Evolutionary conservation across 2,113 vertebrate species (phyloP).

Genomic region (Erythrocebus patas): DNA sequence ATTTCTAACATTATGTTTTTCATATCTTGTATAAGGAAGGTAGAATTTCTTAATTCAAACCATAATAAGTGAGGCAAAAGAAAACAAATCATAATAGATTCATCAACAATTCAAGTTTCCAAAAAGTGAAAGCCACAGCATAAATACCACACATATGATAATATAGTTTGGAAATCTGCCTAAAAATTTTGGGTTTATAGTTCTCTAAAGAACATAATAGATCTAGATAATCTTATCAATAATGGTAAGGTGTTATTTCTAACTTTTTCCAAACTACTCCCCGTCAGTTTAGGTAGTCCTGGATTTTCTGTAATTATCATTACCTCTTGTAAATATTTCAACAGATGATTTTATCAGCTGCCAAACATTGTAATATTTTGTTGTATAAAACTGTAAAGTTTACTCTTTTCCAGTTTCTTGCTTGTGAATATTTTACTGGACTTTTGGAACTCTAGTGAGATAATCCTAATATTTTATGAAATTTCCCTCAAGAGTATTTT

Average conservation of each 20-base stretch:
- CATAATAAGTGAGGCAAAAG: not conserved
- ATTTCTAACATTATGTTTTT: not conserved
- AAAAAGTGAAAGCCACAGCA: not conserved
- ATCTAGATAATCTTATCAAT: not conserved
- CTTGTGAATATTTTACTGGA: not conserved
- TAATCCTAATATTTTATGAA: not conserved
- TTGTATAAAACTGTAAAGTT: not conserved
- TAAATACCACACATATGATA: not conserved
- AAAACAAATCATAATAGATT: not conserved
- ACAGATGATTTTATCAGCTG: not conserved
- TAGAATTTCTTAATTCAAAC: not conserved
- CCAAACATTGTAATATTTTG: not conserved
- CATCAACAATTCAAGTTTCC: not conserved
- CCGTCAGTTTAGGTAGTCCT: not conserved
- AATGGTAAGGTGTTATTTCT: not conserved
- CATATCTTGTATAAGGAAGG: not conserved
- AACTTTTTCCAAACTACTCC: not conserved
- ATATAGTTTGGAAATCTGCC: not conserved
- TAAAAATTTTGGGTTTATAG: not conserved
- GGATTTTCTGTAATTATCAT: not conserved
- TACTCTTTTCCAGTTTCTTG: not conserved
- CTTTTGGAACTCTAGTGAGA: not conserved
- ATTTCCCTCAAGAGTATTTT: not conserved
- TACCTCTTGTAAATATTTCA: not conserved
- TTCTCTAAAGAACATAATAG: not conserved